A percentile compares a stretch with the other conserved stretches of the same genome.
Conservation (phyloP, 92 coral and sea anemone genomes). For the Parazoanthus swiftii region DNA sequence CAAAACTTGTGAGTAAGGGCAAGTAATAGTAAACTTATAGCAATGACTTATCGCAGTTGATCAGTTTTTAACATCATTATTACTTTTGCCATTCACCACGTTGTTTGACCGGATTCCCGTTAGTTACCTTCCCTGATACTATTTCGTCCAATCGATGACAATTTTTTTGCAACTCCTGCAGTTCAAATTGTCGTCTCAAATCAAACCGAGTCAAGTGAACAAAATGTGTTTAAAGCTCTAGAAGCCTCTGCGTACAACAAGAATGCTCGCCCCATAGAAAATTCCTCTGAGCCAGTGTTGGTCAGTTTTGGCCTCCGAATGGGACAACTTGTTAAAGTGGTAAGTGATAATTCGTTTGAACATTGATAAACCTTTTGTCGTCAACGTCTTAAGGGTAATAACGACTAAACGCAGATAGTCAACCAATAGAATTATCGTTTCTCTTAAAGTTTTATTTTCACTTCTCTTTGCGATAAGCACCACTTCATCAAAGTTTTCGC, state of each 20-base stretch:
- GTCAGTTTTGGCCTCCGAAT: constrained; percentile 28
- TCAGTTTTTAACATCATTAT: background rate
- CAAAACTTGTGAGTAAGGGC: too few relatives aligned
- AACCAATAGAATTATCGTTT: too few relatives aligned
- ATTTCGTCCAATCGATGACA: background rate
- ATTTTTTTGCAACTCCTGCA: background rate
- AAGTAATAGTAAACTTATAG: too few relatives aligned
- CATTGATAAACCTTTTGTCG: too few relatives aligned
- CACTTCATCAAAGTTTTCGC: too few relatives aligned
- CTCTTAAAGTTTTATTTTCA: too few relatives aligned
- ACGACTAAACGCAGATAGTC: too few relatives aligned
- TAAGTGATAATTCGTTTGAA: background rate
- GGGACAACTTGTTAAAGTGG: constrained; percentile 32
- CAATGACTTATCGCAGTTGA: too few relatives aligned
- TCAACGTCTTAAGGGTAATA: too few relatives aligned
- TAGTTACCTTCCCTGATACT: background rate
- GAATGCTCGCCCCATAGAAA: constrained; percentile 22
- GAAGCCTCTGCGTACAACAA: background rate
- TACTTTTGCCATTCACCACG: background rate
- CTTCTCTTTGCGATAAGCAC: too few relatives aligned
- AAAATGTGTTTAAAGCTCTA: constrained; percentile 12
- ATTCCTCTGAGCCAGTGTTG: constrained; percentile 12
- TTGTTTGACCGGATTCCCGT: background rate
- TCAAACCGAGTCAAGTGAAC: background rate
- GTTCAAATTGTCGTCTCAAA: background rate